These are phyloP conservation scores for Leptocoma aspasia DNA, from an alignment of 2,113 vertebrate genomes.

Conservation along the genomic window DNA sequence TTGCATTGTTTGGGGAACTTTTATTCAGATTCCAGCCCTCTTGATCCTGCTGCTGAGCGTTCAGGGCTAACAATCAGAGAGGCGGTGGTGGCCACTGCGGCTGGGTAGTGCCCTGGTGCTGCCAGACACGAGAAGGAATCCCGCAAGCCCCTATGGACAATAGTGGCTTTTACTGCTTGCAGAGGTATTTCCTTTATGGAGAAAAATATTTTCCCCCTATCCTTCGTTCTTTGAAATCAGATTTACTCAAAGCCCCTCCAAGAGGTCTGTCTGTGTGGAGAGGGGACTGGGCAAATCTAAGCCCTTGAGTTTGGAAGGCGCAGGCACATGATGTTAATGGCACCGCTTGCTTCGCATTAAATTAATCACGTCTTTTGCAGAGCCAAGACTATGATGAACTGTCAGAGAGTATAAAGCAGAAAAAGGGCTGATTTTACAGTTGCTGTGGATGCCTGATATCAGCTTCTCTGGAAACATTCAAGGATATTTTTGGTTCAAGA, in stretches of 20 bases:
- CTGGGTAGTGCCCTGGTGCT: neutral
- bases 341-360: neutral
- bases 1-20: neutral
- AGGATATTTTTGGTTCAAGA: constrained; percentile 43
- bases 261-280: neutral
- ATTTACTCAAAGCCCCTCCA: neutral
- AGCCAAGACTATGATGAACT: constrained; percentile 30
- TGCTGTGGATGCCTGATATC: constrained; percentile 38
- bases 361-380: constrained; percentile 23
- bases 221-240: neutral
- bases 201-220: neutral
- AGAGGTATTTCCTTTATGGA: neutral
- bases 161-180: neutral
- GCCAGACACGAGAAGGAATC: neutral
- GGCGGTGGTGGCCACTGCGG: neutral
- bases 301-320: neutral
- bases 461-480: constrained; percentile 34
- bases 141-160: neutral
- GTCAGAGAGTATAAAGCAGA: constrained; percentile 36
- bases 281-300: neutral
- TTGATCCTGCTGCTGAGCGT: neutral
- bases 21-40: neutral
- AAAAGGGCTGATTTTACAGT: constrained; percentile 47
- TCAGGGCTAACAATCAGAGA: neutral
- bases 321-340: neutral